phyloP scores from a whole-genome alignment of 2,888 invertebrate species.

The Acleris laterana region DNA sequence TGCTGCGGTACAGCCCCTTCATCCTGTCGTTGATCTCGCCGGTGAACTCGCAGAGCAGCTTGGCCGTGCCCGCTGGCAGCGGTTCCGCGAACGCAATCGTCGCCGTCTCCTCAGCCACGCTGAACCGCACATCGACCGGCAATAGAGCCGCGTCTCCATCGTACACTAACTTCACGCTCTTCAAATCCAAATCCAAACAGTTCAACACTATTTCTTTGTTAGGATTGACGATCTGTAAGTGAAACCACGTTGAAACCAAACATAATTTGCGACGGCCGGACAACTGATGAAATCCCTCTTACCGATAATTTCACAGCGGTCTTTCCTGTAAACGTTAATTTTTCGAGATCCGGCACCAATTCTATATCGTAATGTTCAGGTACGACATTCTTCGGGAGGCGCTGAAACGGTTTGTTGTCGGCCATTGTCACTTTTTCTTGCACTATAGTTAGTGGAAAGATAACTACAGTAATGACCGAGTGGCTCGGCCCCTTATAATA shows the following conservation, averaged over 20 bases:
- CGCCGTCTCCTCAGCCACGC: slow-evolving; percentile 87
- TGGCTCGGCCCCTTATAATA: slow-evolving; percentile 54
- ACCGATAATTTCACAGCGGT: slow-evolving; percentile 94
- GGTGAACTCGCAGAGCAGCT: slow-evolving; percentile 89
- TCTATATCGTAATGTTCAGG: slow-evolving; percentile 94
- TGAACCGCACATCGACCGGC: slow-evolving; percentile 69
- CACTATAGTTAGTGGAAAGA: slow-evolving; percentile 76
- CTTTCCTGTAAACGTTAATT: slow-evolving; percentile 93
- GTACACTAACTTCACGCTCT: slow-evolving; percentile 82
- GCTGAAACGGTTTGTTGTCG: slow-evolving; percentile 84
- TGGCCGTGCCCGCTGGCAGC: slow-evolving; percentile 83
- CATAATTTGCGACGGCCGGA: slow-evolving; percentile 61
- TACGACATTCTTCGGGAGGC: slow-evolving; percentile 91
- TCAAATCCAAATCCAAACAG: slow-evolving; percentile 89
- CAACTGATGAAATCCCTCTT: slow-evolving; percentile 78
- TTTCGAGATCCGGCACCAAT: slow-evolving; percentile 92
- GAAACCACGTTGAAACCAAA: slow-evolving; percentile 65
- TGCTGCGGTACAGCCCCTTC: slow-evolving; percentile 97
- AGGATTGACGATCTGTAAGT: slow-evolving; percentile 87
- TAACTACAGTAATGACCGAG: slow-evolving; percentile 85
- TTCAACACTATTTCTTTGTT: slow-evolving; percentile 90
- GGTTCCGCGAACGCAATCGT: slow-evolving; percentile 86
- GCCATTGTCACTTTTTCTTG: slow-evolving; percentile 84
- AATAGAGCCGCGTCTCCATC: slow-evolving; percentile 66
- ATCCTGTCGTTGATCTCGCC: slow-evolving; percentile 96